These are phyloP conservation scores for Pollenia labialis DNA, from an alignment of 2,888 invertebrate species.

Conservation along the genomic window DNA sequence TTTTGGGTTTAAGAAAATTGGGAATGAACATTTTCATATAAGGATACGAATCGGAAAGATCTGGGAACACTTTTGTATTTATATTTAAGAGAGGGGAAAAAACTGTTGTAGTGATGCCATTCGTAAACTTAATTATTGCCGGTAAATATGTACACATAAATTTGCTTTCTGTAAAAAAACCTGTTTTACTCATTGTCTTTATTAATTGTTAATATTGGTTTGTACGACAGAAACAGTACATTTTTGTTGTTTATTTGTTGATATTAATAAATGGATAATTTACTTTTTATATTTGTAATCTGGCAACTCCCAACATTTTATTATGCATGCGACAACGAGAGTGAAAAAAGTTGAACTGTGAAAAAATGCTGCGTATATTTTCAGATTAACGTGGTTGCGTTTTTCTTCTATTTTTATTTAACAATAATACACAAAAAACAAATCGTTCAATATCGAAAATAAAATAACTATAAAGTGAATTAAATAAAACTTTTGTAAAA, in stretches of 20 bases:
- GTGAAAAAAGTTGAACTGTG: constrained; percentile 74
- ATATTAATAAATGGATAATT: no score
- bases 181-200: neutral
- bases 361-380: constrained; percentile 79
- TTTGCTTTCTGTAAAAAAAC: no score
- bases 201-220: neutral
- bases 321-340: constrained; percentile 66
- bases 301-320: constrained; percentile 61
- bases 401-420: constrained; percentile 49
- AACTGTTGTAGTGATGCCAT: no score
- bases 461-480: neutral
- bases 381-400: constrained; percentile 76
- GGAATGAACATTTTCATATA: no score
- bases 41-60: no score
- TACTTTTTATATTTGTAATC: neutral
- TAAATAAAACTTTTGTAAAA: neutral
- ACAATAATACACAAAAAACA: constrained; percentile 19
- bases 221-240: neutral
- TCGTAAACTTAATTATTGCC: no score
- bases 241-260: neutral
- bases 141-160: no score
- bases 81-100: no score
- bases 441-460: constrained; percentile 18
- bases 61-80: no score
- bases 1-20: no score